Base-by-base conservation (phyloP, 1,140 invertebrate genomes). In the Neomicropteryx cornuta region DNA sequence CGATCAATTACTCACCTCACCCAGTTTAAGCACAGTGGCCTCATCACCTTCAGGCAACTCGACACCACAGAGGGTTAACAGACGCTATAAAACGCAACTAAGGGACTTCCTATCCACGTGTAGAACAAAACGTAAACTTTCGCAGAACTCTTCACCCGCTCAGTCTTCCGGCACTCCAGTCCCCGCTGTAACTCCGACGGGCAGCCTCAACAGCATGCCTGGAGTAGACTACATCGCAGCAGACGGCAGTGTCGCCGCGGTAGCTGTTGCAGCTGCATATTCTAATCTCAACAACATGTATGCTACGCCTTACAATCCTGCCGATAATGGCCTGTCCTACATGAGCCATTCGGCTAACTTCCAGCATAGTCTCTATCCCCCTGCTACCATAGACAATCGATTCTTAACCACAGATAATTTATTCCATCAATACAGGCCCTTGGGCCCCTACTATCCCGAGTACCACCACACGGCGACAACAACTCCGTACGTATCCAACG, bases 101-200 rank as follows among this genome's bases (percentile, higher is more conserved):
- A 68, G 89, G 20, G 92, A 96, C 62, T 93, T 94, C 56, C 67
- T 95, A 4, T 91, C 88, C 4, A 92, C 87, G 1, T 93, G 89
- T 58, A 74, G 89, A 36, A 87, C 83, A 39, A 95, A 95, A 58
- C 75, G 89, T 51, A 90, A 92, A 68, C 66, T 85, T 18, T 71
- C 79, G 11, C 67, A 57, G 8, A n/a, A n/a, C n/a, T n/a, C n/a
- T n/a, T n/a, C n/a, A n/a, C n/a, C n/a, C n/a, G n/a, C n/a, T n/a
- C n/a, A n/a, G n/a, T n/a, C n/a, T n/a, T n/a, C n/a, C n/a, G n/a
- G n/a, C n/a, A 66, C 59, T 2, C 62, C 60, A 16, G 58, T 57
- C 41, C 69, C 62, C 43, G 33, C 44, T 50, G n/a, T n/a, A n/a
- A 0, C 44, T 62, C 43, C 56, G 58, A 21, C 68, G 44, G 46